A percentile compares a stretch with the other conserved stretches of the same genome.
These are phyloP conservation scores for Stegastes partitus DNA, from an alignment of 2,113 vertebrate species.

Conservation along the genomic window DNA sequence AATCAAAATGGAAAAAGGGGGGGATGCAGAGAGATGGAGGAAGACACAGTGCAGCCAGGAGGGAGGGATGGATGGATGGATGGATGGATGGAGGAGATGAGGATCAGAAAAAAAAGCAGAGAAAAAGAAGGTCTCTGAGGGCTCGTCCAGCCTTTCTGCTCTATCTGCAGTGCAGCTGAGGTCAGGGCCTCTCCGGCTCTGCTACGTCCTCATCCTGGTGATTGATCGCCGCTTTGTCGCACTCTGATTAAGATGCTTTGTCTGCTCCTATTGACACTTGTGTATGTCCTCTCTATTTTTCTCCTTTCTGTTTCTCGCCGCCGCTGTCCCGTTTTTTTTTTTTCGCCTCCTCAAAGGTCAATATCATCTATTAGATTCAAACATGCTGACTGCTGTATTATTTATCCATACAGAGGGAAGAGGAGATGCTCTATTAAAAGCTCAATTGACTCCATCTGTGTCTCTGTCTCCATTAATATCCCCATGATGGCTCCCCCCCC, in stretches of 20 bases:
- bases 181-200: constrained; percentile 65
- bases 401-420: constrained; percentile 65
- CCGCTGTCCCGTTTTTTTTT: not conserved
- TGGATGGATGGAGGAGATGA: constrained; percentile 17
- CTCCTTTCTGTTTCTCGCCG: constrained; percentile 30
- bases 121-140: constrained; percentile 54
- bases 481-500: constrained; percentile 30
- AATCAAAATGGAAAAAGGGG: constrained; percentile 66
- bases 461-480: constrained; percentile 68
- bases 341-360: constrained; percentile 72
- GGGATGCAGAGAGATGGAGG: constrained; percentile 17
- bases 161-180: constrained; percentile 68
- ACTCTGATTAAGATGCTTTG: constrained; percentile 73
- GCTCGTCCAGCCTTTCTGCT: constrained; percentile 16
- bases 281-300: too few species aligned
- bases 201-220: constrained; percentile 56
- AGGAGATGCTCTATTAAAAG: constrained; percentile 76
- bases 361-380: constrained; percentile 75
- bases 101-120: constrained; percentile 29
- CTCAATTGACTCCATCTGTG: constrained; percentile 69
- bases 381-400: constrained; percentile 80
- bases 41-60: not conserved
- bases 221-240: constrained; percentile 69
- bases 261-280: constrained; percentile 65
- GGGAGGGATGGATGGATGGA: constrained; percentile 8